Evolutionary conservation across 2,797 vertebrate genomes (phyloP).

Genomic region (Gallirallus australis): DNA sequence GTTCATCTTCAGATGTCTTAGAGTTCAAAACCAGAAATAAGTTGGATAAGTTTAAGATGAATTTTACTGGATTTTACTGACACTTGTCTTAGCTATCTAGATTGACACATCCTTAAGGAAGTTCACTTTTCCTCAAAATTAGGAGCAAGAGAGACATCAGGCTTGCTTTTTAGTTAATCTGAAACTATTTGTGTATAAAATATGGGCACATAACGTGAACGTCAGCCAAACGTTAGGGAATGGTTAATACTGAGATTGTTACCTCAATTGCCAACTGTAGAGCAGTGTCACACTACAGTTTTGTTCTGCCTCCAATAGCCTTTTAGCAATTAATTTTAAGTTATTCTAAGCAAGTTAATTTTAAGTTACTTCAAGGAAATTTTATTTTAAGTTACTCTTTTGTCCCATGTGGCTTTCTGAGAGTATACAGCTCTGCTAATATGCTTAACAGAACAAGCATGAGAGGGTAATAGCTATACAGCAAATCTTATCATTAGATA

Average conservation of each 20-base stretch:
- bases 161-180: not conserved
- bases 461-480: not conserved
- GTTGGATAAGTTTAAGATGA: not conserved
- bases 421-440: not conserved
- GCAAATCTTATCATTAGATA: not conserved
- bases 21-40: not conserved
- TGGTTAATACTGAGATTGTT: not conserved
- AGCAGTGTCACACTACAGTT: not conserved
- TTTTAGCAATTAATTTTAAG: not conserved
- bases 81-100: not conserved
- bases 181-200: not conserved
- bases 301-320: not conserved
- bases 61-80: not conserved
- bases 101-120: not conserved
- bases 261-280: not conserved
- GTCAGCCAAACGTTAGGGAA: not conserved
- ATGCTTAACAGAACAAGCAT: not conserved
- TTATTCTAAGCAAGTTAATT: not conserved
- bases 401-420: not conserved
- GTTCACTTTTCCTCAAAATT: not conserved
- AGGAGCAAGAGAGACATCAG: not conserved
- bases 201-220: not conserved
- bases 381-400: not conserved
- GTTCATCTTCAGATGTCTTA: not conserved
- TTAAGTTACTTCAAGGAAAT: not conserved